phyloP scores from a whole-genome alignment of 1,140 invertebrate genomes.

The Aphaenogaster ashmeadi region DNA sequence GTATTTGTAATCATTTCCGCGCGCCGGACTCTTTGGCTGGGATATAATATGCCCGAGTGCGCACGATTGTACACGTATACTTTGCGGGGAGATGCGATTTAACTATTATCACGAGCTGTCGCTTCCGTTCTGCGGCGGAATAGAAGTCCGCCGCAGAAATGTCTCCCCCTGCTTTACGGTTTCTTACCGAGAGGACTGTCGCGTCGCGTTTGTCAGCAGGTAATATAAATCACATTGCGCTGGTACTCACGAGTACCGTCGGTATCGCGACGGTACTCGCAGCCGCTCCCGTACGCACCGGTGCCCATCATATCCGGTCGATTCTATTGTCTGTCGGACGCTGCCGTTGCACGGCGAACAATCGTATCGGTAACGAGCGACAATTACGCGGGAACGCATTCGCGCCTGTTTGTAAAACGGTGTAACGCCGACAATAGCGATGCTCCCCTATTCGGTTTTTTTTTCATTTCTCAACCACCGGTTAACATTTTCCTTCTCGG shows the following conservation, averaged over 20 bases:
- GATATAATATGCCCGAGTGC: constrained; percentile 28
- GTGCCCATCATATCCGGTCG: constrained; percentile 75
- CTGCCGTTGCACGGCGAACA: constrained; percentile 70
- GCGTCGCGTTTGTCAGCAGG: constrained; percentile 57
- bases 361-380: constrained; percentile 83
- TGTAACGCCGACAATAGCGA: constrained; percentile 59
- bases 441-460: neutral
- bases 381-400: constrained; percentile 77
- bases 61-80: neutral
- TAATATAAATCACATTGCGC: constrained; percentile 70
- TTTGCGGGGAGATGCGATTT: constrained; percentile 15
- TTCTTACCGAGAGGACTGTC: neutral
- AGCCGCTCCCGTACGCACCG: constrained; percentile 40
- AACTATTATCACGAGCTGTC: constrained; percentile 28
- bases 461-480: neutral
- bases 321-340: constrained; percentile 68
- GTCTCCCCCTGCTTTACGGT: neutral
- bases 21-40: constrained; percentile 39
- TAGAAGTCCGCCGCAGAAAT: neutral
- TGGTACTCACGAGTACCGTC: constrained; percentile 25
- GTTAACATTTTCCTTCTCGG: neutral
- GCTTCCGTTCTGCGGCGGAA: neutral
- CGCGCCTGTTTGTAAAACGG: constrained; percentile 73
- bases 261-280: constrained; percentile 38
- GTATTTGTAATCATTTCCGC: constrained; percentile 66